A percentile compares a stretch with the other conserved stretches of the same genome.
phyloP scores from a whole-genome alignment of 2,888 invertebrate genomes.

The Drosophila nr. fundita region DNA sequence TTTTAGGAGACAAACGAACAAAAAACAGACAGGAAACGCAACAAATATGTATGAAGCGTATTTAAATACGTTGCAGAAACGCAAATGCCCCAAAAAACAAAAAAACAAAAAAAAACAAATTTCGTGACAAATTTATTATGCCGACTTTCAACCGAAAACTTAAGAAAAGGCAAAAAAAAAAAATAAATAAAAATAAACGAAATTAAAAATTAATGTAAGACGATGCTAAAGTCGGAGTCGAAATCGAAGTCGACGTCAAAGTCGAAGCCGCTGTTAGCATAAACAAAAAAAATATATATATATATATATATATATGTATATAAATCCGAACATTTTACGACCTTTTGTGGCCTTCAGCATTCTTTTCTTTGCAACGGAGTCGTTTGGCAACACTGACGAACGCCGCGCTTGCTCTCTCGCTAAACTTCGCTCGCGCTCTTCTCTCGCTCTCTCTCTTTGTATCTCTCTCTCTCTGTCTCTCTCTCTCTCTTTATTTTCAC shows the following conservation, averaged over 20 bases:
- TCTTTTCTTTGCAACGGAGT: conserved; percentile 61
- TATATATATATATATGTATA: no score
- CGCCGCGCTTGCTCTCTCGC: conserved; percentile 20
- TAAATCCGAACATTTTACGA: conserved; percentile 56
- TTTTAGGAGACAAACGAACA: not conserved
- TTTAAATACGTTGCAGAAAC: not conserved
- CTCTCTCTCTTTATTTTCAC: conserved; percentile 2
- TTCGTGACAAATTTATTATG: conserved; percentile 33
- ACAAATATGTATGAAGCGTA: not conserved
- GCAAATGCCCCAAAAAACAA: not conserved
- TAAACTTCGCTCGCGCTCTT: not conserved
- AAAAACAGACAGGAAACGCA: not conserved
- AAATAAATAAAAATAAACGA: conserved; percentile 24
- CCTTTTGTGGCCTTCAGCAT: conserved; percentile 73
- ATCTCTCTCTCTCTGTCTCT: not conserved
- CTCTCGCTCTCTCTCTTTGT: not conserved
- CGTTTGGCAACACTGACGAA: conserved; percentile 52
- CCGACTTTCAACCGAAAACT: conserved; percentile 20
- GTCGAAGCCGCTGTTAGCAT: conserved; percentile 23
- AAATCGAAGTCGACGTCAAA: conserved; percentile 25
- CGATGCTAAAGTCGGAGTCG: conserved; percentile 44
- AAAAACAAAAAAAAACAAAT: not conserved
- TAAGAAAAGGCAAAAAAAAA: not conserved
- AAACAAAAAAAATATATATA: conserved; percentile 2
- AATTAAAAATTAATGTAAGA: conserved; percentile 46